phyloP scores from a whole-genome alignment of 2,113 vertebrate genomes.

The Tylochromis polylepis region DNA sequence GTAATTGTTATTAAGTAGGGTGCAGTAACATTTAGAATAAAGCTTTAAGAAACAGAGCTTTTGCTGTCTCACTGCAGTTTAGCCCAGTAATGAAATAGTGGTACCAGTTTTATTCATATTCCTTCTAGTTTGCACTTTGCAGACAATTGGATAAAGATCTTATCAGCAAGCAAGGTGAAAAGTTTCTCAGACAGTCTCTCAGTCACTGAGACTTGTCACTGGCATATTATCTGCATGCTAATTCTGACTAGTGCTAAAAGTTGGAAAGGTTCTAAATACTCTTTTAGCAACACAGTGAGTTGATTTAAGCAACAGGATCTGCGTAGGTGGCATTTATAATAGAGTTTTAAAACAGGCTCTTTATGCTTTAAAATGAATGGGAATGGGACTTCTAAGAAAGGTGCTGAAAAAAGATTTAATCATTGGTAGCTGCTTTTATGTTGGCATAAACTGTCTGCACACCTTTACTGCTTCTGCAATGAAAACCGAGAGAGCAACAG shows the following conservation, averaged over 20 bases:
- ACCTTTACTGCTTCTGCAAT: not conserved
- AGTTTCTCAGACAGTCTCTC: not conserved
- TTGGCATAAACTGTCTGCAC: not conserved
- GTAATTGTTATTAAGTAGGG: not conserved
- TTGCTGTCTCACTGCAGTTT: not conserved
- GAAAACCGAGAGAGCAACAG: not conserved
- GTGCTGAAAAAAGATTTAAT: not conserved
- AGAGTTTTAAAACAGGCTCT: not conserved
- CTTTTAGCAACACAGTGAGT: not conserved
- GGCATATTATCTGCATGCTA: conserved; percentile 8
- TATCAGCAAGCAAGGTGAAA: not conserved
- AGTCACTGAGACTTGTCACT: not conserved
- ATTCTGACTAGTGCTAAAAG: conserved; percentile 9
- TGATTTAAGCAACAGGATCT: not conserved
- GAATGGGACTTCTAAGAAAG: not conserved
- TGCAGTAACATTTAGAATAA: not conserved
- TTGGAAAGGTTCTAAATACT: not conserved
- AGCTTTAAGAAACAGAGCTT: not conserved
- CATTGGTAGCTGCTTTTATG: not conserved
- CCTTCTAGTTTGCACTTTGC: not conserved
- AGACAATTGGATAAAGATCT: not conserved
- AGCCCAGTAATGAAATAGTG: not conserved
- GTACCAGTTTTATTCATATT: not conserved
- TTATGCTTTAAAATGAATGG: not conserved
- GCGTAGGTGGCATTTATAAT: not conserved